Percentiles rank a stretch among this genome's conserved stretches.
Evolutionary conservation across 2,113 vertebrate species (phyloP).

Genomic region (Rhinolophus ferrumequinum): DNA sequence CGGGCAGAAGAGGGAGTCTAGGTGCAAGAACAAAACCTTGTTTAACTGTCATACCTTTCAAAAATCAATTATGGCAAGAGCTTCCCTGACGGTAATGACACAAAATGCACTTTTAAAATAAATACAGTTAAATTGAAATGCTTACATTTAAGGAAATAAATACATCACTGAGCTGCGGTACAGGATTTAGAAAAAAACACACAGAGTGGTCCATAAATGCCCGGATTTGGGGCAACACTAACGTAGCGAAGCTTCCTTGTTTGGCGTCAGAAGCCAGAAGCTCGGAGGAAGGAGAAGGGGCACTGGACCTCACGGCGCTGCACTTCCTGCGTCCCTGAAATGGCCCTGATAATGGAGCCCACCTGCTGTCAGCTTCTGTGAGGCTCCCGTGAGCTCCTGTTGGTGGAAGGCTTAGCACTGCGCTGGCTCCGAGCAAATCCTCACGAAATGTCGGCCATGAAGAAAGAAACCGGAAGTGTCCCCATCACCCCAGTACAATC

Average conservation of each 20-base stretch:
- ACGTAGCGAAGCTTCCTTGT: rapidly evolving
- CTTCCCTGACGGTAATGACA: background rate
- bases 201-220: rapidly evolving
- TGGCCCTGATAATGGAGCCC: rapidly evolving
- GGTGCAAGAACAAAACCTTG: background rate
- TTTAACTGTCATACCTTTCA: background rate
- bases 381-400: background rate
- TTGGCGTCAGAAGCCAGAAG: rapidly evolving
- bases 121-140: background rate
- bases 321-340: too few species aligned
- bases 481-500: background rate
- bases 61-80: background rate
- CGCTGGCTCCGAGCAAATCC: rapidly evolving
- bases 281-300: background rate
- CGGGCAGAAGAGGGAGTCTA: background rate
- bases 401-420: rapidly evolving
- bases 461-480: background rate
- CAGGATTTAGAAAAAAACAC: background rate
- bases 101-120: background rate
- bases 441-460: background rate
- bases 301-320: rapidly evolving
- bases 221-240: background rate
- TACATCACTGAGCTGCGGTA: rapidly evolving
- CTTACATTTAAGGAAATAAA: background rate
- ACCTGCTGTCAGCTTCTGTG: rapidly evolving